Base-by-base conservation (phyloP, 2,888 invertebrate genomes). In the Eupsilia transversa region DNA sequence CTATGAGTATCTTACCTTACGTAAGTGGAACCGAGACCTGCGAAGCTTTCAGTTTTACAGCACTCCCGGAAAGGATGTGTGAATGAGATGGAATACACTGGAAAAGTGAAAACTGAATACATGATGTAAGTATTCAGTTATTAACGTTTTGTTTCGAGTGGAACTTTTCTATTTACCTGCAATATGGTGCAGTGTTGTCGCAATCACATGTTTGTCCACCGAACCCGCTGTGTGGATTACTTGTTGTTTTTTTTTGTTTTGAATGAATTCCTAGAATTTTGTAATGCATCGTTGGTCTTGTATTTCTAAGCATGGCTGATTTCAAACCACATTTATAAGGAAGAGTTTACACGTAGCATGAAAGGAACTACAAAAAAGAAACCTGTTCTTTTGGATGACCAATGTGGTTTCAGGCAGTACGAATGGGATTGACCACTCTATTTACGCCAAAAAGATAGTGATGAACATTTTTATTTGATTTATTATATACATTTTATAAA, bases 201-300 rank as follows among this genome's bases (percentile, higher is more conserved):
- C 84, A 79, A 81, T 81, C 83, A 80, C 70, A 75, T 61, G 63
- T 83, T 72, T 72, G 67, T 74, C 61, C 61, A 10, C 49, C 69
- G 38, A 71, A 74, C 73, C 74, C 66, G 73, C 77, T 77, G 67
- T 81, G 73, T 60, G 71, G 69, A 75, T 74, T 74, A 76, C 59
- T 70, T 76, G 74, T 66, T 43, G 49, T 79, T 71, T 85, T 72
- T 63, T 72, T 71, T 73, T 59, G 49, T 7, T 79, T 56, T 64
- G 35, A 67, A 69, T 61, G n/a, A 54, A 69, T 68, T 59, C 23
- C 17, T 41, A 27, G 43, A 61, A 33, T 56, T 63, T 56, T 49
- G 41, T 74, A 30, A 33, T 52, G 52, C 43, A 35, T 54, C 30
- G 27, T 59, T 43, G 30, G 14, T 35, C 30, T 59, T 3, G 38